Evolutionary conservation across 2,113 vertebrate genomes (phyloP).

Genomic region (Bufo gargarizans): DNA sequence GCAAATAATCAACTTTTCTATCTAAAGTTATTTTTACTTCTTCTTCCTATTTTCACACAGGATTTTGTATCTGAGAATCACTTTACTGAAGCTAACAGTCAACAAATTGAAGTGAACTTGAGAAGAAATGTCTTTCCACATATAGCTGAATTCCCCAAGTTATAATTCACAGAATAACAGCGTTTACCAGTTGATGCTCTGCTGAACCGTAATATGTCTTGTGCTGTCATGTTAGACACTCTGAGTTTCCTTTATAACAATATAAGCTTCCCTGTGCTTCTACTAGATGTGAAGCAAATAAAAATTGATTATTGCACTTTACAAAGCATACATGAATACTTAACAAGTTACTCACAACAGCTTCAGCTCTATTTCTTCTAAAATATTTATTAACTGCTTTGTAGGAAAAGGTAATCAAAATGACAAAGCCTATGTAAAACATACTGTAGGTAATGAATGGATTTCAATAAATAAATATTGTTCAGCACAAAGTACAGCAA

Average conservation of each 20-base stretch:
- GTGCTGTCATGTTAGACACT: constrained; percentile 48
- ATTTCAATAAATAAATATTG: not conserved
- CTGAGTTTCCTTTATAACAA: constrained; percentile 45
- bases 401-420: not conserved
- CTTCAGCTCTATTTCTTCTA: not conserved
- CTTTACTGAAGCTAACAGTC: constrained; percentile 27
- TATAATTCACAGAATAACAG: constrained; percentile 54
- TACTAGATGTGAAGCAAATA: constrained; percentile 46
- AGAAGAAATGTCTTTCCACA: constrained; percentile 44
- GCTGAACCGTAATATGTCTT: constrained; percentile 54
- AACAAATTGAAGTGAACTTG: constrained; percentile 47
- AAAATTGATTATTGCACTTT: constrained; percentile 38
- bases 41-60: not conserved
- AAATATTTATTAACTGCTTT: not conserved
- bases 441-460: not conserved
- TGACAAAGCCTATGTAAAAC: not conserved
- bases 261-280: constrained; percentile 38
- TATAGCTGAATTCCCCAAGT: constrained; percentile 49
- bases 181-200: constrained; percentile 54
- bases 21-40: constrained; percentile 19
- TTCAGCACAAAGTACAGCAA: not conserved
- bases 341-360: not conserved
- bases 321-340: constrained; percentile 27
- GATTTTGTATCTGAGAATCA: constrained; percentile 30
- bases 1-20: not conserved